Evolutionary conservation across 2,888 invertebrate genomes (phyloP), one percentile per base, ranked within the genome.

Genomic region (Netelia fuscicornis): DNA sequence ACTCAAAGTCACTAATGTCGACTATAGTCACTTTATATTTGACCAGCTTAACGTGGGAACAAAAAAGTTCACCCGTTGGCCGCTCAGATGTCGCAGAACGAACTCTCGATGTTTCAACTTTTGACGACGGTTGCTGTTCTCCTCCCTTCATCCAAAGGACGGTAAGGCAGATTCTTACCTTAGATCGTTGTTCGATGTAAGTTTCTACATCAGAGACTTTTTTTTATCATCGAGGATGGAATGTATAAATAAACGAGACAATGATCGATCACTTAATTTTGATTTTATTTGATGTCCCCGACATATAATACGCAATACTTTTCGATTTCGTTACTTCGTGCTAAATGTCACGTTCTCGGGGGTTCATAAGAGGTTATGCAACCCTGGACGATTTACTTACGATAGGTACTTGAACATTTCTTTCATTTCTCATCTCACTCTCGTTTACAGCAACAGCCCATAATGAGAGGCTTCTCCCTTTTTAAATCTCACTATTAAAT

Each of bases 261-360:
- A n/a, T 9, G 17, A 76, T 86, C 72, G 86, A 89, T 91, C 87
- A 87, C 79, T 90, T 89, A 81, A 89, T 91, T 91, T 91, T 91
- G 90, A 91, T 91, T 91, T 91, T 91, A 91, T 91, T 91, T 88
- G 81, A 86, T 90, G 90, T 83, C 74, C 81, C 87, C 86, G 88
- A 90, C 89, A 87, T 88, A 89, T 89, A 91, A 91, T 90, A 88
- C 89, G 89, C 90, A 91, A 88, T 90, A 88, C 84, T 87, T 86
- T 88, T 88, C 88, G 86, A 88, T 84, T 84, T 86, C 77, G 79
- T 81, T 85, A 82, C 75, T 85, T 56, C 85, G 85, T 85, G 79
- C 82, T 82, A 82, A 64, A 84, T 79, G 79, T 80, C 80, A 80
- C 80, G 62, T 80, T 83, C 67, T 65, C 75, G 80, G 83, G 72